Evolutionary conservation across 2,797 vertebrate genomes (phyloP), one percentile per base, ranked within the genome.

Genomic region (Melanotaenia boesemani): DNA sequence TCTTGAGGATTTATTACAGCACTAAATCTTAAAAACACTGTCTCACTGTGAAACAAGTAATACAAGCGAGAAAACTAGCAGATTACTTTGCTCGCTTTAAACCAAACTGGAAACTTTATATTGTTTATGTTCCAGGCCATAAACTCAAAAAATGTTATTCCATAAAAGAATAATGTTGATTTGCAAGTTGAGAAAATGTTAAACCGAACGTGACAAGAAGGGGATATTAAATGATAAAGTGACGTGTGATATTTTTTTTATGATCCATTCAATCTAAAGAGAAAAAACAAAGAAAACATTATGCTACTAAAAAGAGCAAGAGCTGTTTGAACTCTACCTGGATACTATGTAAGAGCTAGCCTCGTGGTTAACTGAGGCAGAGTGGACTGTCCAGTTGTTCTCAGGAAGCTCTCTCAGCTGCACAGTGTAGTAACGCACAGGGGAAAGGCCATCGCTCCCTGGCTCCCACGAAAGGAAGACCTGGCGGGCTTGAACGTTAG

Each of bases 381-480:
- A 95, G 83, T 98, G 97, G 76, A 96, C 95, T 0, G 93, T 93
- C 98, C 98, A 99, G 80, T 95, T 88, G 16, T 93, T 96, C 0
- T 93, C 71, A 0, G 98, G 98, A 67, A 99, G 94, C 92, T 99
- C 96, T 0, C 96, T 85, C n/a, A 90, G 95, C 94, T 99, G 98
- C 74, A 99, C 93, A 0, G 97, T 98, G 93, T 98, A 99, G 92
- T 98, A 98, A 6, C 98, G 96, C 26, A 98, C 95, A 0, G 98
- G 98, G 11, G 98, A 99, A n/a, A 99, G 96, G 22, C 98, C 98
- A 0, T 99, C 98, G 0, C 97, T 98, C 79, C 98, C 98, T 0
- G 97, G 97, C 86, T 98, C 96, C 98, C 98, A 99, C 9, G 95
- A 93, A 34, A 99, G 89, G 71, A 98, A 72, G 59, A 98, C 96